phyloP scores from a whole-genome alignment of 2,113 vertebrate genomes.

The Pelusios castaneus region DNA sequence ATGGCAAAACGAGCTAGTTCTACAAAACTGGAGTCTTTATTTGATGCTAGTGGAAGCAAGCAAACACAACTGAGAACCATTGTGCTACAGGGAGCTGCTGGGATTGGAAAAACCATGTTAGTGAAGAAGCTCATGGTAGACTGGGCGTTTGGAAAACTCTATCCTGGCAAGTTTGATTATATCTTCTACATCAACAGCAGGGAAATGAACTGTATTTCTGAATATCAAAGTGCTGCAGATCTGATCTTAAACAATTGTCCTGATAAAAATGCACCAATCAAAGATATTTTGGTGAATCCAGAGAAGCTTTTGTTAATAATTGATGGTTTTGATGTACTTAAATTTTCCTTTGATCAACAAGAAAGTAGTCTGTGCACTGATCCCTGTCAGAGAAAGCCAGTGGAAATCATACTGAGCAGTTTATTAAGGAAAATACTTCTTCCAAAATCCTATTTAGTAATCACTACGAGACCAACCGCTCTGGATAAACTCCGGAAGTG shows the following conservation, averaged over 20 bases:
- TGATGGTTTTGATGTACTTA: slow-evolving; percentile 71
- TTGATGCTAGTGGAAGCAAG: fast-evolving
- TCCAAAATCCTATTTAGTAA: slow-evolving; percentile 46
- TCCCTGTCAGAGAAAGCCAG: slow-evolving; percentile 17
- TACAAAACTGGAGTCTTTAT: background rate
- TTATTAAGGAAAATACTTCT: slow-evolving; percentile 67
- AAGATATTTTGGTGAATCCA: slow-evolving; percentile 19
- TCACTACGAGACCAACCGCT: slow-evolving; percentile 26
- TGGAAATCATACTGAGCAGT: slow-evolving; percentile 49
- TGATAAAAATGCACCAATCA: fast-evolving
- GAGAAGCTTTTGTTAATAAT: slow-evolving; percentile 72
- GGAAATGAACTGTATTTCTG: slow-evolving; percentile 6
- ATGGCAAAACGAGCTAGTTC: fast-evolving
- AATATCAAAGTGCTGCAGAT: slow-evolving; percentile 32
- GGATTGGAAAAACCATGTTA: slow-evolving; percentile 64
- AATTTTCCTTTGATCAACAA: background rate
- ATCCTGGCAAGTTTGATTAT: slow-evolving; percentile 45
- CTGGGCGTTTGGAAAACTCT: slow-evolving; percentile 50
- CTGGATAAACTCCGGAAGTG: background rate
- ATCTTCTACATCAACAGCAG: slow-evolving; percentile 74
- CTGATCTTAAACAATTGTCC: slow-evolving; percentile 54
- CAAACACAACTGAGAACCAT: background rate
- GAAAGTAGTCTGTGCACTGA: slow-evolving; percentile 44
- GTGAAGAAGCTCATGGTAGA: slow-evolving; percentile 63
- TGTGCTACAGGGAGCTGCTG: slow-evolving; percentile 61